Base-by-base conservation (phyloP, 2,797 vertebrate genomes). In the Ataeniobius toweri region DNA sequence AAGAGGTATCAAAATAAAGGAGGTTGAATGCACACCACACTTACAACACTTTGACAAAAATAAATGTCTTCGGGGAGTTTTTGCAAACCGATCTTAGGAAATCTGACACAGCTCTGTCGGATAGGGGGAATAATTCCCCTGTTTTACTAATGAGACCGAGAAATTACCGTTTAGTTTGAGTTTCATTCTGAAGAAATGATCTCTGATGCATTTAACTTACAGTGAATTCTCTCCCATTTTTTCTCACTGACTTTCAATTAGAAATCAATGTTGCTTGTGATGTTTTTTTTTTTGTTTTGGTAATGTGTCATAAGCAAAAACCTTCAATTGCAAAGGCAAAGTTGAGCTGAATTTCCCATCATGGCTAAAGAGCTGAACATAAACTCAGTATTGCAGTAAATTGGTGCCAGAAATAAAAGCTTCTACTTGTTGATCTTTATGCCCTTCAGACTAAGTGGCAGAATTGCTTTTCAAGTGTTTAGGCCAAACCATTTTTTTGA, bases 251-350 rank as follows among this genome's bases (percentile, higher is more conserved):
- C 61, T 55, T 67, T 63, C 26, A 24, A 50, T 56, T 68, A 50
- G 26, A 72, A 4, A 63, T 53, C 12, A 63, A n/a, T 13, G 12
- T 10, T 46, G 12, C 41, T 44, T 28, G 36, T 36, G 36, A 18
- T 16, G 13, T 78, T 46, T 75, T 68, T 65, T 44, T 36, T 75
- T 78, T 75, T n/a, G 13, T 26, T 77, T 80, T 77, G 41, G 39
- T 48, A 0, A 8, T 26, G 53, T 61, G 28, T 84, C 74, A 67
- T 83, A 75, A 71, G 6, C 5, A 82, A 20, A 44, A 31, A 63
- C 13, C 51, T 61, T 78, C 20, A 58, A 68, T 59, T 68, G 12
- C 7, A 24, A 59, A 18, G n/a, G 14, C 26, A 28, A 68, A 28
- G 26, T 71, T 31, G 18, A 26, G 26, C 76, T 26, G 9, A 77